Base-by-base conservation (phyloP, 2,113 vertebrate genomes). In the Paracanthobrama guichenoti region DNA sequence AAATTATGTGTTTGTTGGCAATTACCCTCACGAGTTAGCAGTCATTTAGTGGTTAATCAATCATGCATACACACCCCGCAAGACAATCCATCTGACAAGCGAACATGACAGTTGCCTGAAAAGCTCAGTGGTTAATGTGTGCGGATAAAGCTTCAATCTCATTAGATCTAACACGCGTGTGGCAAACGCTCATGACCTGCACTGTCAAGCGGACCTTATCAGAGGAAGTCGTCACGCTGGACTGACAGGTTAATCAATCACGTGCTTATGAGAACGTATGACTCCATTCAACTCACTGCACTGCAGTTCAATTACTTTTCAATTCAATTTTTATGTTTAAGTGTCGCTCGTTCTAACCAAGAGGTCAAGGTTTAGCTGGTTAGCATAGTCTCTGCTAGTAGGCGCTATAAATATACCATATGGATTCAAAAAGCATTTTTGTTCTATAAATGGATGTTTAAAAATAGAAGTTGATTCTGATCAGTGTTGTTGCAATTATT, bases 31-130 rank as follows among this genome's bases (percentile, higher is more conserved):
- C 10, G 31, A 53, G 66, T 82, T 82, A 82, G 50, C 80, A 69
- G 80, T 71, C 80, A 82, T 71, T 82, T 82, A 71, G 80, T 82
- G 66, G 66, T 82, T 82, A 82, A 82, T 82, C 80, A 82, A 82
- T 82, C 80, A 71, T 82, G 48, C 66, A 71, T 71, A 72, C 48
- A 71, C 66, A 71, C 11, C 28, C 80, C 2, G 7, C 48, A 39
- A 55, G 31, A 72, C 80, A 82, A 82, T 82, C 42, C 22, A 71
- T 82, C 62, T 28, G 80, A 72, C 66, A 71, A 31, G 48, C 22
- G 48, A 71, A 82, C 48, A 82, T 82, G 80, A 67, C 44, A 50
- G 46, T 55, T 50, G 79, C 46, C 18, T 53, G 64, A 71, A 57
- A 82, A 71, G 66, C 20, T 13, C 64, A n/a, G 31, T 55, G 28